A percentile compares a stretch with the other conserved stretches of the same genome.
phyloP scores from a whole-genome alignment of 2,888 invertebrate genomes.

The Prosapia bicincta region DNA sequence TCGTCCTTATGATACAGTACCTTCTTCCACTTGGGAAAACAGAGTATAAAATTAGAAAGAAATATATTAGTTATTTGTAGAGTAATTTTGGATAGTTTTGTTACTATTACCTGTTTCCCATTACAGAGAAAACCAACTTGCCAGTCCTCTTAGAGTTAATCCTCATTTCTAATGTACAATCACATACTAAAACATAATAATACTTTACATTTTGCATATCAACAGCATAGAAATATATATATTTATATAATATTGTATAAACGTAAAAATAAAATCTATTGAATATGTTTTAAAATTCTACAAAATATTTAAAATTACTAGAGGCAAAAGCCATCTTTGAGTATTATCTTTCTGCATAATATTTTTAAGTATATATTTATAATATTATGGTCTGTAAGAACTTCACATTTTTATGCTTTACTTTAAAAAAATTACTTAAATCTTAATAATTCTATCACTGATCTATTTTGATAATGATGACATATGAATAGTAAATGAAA shows the following conservation, averaged over 20 bases:
- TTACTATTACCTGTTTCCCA: too few relatives aligned
- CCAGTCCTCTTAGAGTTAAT: background rate
- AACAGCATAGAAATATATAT: slow-evolving; percentile 1
- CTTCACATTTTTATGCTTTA: background rate
- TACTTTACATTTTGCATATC: background rate
- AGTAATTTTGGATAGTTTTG: too few relatives aligned
- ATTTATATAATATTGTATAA: background rate
- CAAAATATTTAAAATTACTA: slow-evolving; percentile 1
- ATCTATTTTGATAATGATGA: too few relatives aligned
- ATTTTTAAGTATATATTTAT: background rate
- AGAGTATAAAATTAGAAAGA: too few relatives aligned
- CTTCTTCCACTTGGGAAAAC: too few relatives aligned
- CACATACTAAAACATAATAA: background rate
- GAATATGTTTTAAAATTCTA: background rate
- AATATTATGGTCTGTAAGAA: background rate
- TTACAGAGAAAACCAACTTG: background rate
- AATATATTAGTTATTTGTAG: too few relatives aligned
- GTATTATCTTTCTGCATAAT: background rate
- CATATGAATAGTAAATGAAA: too few relatives aligned
- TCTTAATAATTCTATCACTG: too few relatives aligned
- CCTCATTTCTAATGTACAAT: background rate
- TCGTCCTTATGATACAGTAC: too few relatives aligned
- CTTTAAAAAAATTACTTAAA: background rate
- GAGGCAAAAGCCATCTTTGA: slow-evolving; percentile 17
- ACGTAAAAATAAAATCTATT: background rate